Evolutionary conservation across 2,888 invertebrate genomes (phyloP).

Genomic region (Petrophora chlorosata): DNA sequence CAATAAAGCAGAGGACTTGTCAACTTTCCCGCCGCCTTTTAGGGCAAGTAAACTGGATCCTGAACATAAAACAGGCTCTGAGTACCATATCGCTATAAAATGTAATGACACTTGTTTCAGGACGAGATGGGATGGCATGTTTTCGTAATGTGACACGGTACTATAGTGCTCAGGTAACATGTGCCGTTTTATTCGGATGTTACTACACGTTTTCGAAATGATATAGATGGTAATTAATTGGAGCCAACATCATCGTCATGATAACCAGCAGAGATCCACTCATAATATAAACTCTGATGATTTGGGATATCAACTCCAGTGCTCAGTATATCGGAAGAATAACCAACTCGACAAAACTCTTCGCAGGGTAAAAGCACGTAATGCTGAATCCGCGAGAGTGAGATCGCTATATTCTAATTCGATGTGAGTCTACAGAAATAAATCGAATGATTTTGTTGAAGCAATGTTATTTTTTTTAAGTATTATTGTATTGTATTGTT

Average conservation of each 20-base stretch:
- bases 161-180: not conserved
- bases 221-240: no score
- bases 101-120: not conserved
- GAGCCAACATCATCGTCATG: no score
- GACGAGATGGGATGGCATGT: not conserved
- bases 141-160: slow-evolving; percentile 6
- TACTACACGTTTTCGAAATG: slow-evolving; percentile 10
- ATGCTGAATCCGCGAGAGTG: slow-evolving; percentile 6
- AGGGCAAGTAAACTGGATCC: slow-evolving; percentile 29
- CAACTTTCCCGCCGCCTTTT: slow-evolving; percentile 33
- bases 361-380: slow-evolving; percentile 15
- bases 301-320: no score
- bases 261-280: no score
- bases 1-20: slow-evolving; percentile 37
- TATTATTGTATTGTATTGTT: no score
- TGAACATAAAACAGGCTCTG: not conserved
- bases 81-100: slow-evolving; percentile 6
- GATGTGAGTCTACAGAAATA: not conserved
- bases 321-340: no score
- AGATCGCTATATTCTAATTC: slow-evolving; percentile 3
- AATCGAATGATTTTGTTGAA: not conserved
- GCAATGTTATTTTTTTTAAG: not conserved
- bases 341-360: no score
- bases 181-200: slow-evolving; percentile 4
- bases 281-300: no score